Base-by-base conservation (phyloP, 2,797 vertebrate species). In the Spondyliosoma cantharus region DNA sequence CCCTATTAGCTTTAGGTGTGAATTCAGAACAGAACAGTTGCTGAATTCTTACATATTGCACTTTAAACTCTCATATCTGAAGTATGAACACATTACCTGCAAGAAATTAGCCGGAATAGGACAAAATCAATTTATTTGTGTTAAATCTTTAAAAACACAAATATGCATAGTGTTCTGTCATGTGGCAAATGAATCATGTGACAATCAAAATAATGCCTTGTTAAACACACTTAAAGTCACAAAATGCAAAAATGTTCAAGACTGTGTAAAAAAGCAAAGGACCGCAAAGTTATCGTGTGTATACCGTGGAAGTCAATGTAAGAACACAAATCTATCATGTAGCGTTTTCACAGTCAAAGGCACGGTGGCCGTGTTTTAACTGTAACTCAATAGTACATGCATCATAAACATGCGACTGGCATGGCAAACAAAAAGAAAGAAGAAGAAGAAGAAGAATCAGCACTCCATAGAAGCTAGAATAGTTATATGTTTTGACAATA, bases 101-200 rank as follows among this genome's bases (percentile, higher is more conserved):
- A 86, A 91, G 59, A 87, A 85, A 71, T 71, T 4, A 27, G 45
- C 52, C 67, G 70, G 71, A 71, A 77, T 72, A 68, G 82, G 75
- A 84, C 85, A 90, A 90, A 82, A 90, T 67, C 1, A 64, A 89
- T 95, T 95, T 93, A 94, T 95, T 94, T 91, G 91, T 92, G 91
- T 90, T 92, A 91, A 82, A 92, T 50, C 65, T 82, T 87, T 81
- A 87, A 91, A 93, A 94, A 92, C 90, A 91, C 90, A 92, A 87
- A 87, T 92, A 92, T 91, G 91, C 86, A 92, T 91, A 90, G 88
- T 88, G 88, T 87, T 87, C 62, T 84, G 85, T 78, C 81, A 62
- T 88, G 85, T 87, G 81, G 73, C 76, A 89, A 90, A 87, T 78
- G 24, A 81, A 69, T 78, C 19, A 80, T 71, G 86, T 91, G 88